These are phyloP conservation scores for Puntigrus tetrazona DNA, from an alignment of 2,113 vertebrate species.

Conservation along the genomic window DNA sequence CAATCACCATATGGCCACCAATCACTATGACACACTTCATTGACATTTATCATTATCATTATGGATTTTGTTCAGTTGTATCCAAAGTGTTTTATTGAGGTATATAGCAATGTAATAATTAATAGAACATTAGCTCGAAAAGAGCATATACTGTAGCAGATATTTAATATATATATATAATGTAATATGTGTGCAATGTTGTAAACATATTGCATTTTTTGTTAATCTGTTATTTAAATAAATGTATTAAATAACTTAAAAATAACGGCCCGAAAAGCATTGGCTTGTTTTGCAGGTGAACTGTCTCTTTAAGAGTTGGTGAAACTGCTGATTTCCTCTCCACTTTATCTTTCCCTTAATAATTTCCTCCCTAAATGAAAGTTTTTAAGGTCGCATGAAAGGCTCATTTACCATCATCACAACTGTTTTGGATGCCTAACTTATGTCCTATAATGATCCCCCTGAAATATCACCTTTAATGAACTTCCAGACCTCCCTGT, in stretches of 20 bases:
- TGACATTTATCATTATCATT: too few species aligned
- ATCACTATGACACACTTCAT: too few species aligned
- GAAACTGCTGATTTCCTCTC: not conserved
- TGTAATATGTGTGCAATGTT: not conserved
- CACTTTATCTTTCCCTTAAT: not conserved
- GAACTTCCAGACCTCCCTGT: constrained; percentile 87
- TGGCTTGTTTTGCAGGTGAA: too few species aligned
- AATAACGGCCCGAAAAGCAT: too few species aligned
- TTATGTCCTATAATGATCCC: constrained; percentile 82
- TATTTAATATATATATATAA: not conserved
- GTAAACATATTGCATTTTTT: not conserved
- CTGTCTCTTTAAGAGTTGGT: not conserved
- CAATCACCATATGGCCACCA: too few species aligned
- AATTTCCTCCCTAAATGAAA: constrained; percentile 35
- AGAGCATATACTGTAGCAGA: not conserved
- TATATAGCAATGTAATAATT: not conserved
- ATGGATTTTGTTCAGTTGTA: too few species aligned
- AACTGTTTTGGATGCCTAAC: constrained; percentile 74
- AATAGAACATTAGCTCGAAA: not conserved
- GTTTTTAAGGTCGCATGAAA: constrained; percentile 73
- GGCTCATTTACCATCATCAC: constrained; percentile 79
- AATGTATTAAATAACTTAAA: too few species aligned
- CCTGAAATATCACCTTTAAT: constrained; percentile 92
- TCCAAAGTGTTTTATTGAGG: not conserved
- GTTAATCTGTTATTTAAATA: not conserved